These are phyloP conservation scores for Orestias chungarensis DNA, from an alignment of 2,797 vertebrate genomes.

Conservation along the genomic window DNA sequence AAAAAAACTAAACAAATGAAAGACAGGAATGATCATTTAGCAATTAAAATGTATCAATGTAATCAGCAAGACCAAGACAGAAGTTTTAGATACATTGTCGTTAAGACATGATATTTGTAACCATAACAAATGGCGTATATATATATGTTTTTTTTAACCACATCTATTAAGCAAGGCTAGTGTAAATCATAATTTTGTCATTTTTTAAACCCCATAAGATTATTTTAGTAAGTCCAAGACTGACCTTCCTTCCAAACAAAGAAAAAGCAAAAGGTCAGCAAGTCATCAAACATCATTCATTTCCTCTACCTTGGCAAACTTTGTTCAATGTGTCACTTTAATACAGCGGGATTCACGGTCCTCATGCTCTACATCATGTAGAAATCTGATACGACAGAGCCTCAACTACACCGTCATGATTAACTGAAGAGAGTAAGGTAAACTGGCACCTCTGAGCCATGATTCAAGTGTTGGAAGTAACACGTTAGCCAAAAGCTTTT, in stretches of 20 bases:
- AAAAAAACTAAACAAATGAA: background rate
- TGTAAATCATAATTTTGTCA: background rate
- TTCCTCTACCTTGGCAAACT: conserved; percentile 31
- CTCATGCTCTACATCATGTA: conserved; percentile 24
- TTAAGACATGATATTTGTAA: background rate
- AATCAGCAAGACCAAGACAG: no score
- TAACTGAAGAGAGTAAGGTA: conserved; percentile 45
- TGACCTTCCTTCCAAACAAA: conserved; percentile 7
- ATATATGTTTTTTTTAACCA: no score
- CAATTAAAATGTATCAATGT: no score
- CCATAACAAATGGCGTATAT: background rate
- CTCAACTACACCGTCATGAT: conserved; percentile 36
- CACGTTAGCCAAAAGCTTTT: conserved; percentile 5
- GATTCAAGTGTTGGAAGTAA: conserved; percentile 14
- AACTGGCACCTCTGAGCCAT: conserved; percentile 15
- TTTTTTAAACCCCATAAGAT: background rate
- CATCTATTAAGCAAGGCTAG: no score
- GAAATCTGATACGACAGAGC: conserved; percentile 48
- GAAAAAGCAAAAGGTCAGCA: conserved; percentile 6
- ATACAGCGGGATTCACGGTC: conserved; percentile 23
- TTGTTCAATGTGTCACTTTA: conserved; percentile 35
- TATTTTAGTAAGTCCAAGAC: background rate
- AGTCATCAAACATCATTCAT: conserved; percentile 24
- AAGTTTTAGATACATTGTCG: background rate
- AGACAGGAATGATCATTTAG: no score